Conservation (phyloP, 2,888 invertebrate genomes). For the Drosophila nigricruria region DNA sequence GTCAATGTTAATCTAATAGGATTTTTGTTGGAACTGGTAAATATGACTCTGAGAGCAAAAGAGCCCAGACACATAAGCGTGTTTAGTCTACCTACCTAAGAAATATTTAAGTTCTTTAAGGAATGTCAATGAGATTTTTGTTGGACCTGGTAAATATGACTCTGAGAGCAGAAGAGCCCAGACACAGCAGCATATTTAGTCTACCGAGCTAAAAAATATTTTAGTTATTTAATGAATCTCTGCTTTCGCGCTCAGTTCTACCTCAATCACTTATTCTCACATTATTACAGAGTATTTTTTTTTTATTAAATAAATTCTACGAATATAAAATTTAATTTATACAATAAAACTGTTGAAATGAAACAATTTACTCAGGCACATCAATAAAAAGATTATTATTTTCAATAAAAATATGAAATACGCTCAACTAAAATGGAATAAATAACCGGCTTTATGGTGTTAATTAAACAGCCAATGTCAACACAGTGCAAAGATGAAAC, state of each 20-base stretch:
- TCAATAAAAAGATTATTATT: constrained; percentile 6
- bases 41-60: too few species aligned
- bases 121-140: background rate
- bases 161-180: too few species aligned
- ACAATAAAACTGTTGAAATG: constrained; percentile 12
- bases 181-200: too few species aligned
- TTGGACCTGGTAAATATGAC: background rate
- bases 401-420: constrained; percentile 9
- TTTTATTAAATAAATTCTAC: background rate
- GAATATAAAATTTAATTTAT: background rate
- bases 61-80: too few species aligned
- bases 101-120: background rate
- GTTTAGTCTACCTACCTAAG: background rate
- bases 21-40: background rate
- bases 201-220: background rate
- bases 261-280: background rate
- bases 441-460: constrained; percentile 29
- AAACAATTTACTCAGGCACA: constrained; percentile 12
- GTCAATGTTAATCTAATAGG: too few species aligned
- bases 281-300: constrained; percentile 1
- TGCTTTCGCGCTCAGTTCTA: background rate
- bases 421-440: constrained; percentile 19
- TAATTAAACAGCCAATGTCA: constrained; percentile 23
- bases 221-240: background rate
- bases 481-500: constrained; percentile 13